A percentile compares a stretch with the other conserved stretches of the same genome.
Evolutionary conservation across 2,113 vertebrate species (phyloP).

Genomic region (Willisornis vidua): DNA sequence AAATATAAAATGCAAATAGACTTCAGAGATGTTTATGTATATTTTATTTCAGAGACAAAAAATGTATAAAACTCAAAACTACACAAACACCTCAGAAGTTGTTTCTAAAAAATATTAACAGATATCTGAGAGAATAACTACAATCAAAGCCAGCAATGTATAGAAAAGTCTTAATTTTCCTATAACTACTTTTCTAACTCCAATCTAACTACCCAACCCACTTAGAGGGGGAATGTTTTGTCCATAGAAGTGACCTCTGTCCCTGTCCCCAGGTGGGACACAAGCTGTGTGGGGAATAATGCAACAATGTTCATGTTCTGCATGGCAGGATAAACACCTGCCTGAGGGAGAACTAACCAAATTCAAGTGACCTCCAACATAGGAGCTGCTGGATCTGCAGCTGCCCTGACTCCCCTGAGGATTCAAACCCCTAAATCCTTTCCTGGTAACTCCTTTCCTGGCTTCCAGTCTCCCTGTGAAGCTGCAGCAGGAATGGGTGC

Average conservation of each 20-base stretch:
- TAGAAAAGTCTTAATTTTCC: not conserved
- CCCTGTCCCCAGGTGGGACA: not conserved
- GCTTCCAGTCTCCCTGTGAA: not conserved
- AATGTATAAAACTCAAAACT: not conserved
- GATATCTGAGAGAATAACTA: not conserved
- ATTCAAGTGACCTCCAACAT: not conserved
- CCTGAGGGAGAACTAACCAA: not conserved
- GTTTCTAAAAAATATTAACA: not conserved
- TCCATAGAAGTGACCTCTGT: not conserved
- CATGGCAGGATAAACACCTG: not conserved
- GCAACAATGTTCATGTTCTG: fast-evolving
- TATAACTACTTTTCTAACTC: not conserved
- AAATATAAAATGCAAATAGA: not conserved
- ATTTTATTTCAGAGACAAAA: not conserved
- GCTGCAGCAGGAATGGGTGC: fast-evolving
- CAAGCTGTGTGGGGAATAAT: not conserved
- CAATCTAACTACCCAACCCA: not conserved
- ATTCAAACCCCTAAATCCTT: not conserved
- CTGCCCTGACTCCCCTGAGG: too few species aligned
- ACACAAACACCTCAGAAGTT: not conserved
- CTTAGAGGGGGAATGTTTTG: not conserved
- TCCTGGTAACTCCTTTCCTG: not conserved
- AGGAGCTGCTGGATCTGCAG: not conserved
- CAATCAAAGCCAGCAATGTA: not conserved
- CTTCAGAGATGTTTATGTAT: not conserved